Percentiles rank a stretch among this genome's conserved stretches.
Conservation (phyloP, 2,113 vertebrate species). For the Clupea harengus region DNA sequence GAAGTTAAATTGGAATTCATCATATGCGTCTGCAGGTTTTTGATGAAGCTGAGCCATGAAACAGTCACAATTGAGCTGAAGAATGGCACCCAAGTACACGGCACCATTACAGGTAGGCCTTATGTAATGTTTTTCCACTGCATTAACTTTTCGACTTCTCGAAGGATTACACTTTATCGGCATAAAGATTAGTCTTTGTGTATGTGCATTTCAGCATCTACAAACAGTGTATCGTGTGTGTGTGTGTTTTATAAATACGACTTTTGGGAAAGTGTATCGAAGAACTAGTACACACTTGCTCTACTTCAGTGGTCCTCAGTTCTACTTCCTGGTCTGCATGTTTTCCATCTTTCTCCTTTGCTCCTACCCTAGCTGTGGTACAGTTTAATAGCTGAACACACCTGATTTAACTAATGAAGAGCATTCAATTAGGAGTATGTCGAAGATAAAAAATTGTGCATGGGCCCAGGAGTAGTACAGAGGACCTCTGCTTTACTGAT, state of each 20-base stretch:
- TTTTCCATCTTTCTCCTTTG: no score
- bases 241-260: no score
- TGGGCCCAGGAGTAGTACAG: no score
- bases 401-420: background rate
- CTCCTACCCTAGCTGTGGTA: background rate
- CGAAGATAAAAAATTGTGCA: background rate
- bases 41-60: conserved; percentile 99
- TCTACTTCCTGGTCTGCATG: no score
- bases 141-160: background rate
- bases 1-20: background rate
- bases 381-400: background rate
- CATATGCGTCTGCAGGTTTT: conserved; percentile 75
- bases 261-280: background rate
- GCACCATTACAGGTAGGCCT: conserved; percentile 89
- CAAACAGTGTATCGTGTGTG: no score
- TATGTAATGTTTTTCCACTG: background rate
- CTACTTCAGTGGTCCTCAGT: no score
- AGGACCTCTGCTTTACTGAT: no score
- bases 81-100: conserved; percentile 97
- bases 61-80: conserved; percentile 98
- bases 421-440: background rate
- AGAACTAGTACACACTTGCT: background rate
- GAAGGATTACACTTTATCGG: no score
- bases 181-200: background rate
- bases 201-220: no score